phyloP scores from a whole-genome alignment of 1,140 invertebrate genomes.

The Pteromalus puparum region DNA sequence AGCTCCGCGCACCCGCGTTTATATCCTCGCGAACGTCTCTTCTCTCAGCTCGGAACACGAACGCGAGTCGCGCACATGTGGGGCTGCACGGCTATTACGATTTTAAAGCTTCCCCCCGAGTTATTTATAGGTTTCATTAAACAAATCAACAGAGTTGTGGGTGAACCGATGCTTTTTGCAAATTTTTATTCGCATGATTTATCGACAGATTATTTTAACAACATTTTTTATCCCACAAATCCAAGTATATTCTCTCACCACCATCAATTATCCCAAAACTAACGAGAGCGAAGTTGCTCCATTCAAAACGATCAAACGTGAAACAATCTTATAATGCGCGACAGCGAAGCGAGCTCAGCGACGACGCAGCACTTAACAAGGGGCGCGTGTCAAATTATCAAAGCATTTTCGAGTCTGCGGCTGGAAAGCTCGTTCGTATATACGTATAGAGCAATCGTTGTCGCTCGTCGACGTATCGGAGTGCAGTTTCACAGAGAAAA shows the following conservation, averaged over 20 bases:
- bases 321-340: slow-evolving; percentile 11
- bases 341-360: too few relatives aligned
- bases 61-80: not conserved
- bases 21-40: not conserved
- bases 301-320: slow-evolving; percentile 11
- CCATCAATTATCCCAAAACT: too few relatives aligned
- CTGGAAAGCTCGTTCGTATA: not conserved
- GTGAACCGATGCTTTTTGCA: not conserved
- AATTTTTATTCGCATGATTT: not conserved
- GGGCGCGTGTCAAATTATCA: slow-evolving; percentile 11
- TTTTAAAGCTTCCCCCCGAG: not conserved
- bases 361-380: not conserved
- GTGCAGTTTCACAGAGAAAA: slow-evolving; percentile 10
- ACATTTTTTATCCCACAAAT: too few relatives aligned
- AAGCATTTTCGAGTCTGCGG: slow-evolving; percentile 19
- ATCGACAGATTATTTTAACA: too few relatives aligned
- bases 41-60: too few relatives aligned
- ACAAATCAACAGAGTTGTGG: not conserved
- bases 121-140: slow-evolving; percentile 12
- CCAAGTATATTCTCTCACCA: too few relatives aligned
- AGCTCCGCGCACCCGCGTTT: not conserved
- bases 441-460: not conserved
- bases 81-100: not conserved
- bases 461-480: not conserved
- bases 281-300: not conserved